A percentile compares a stretch with the other conserved stretches of the same genome.
Evolutionary conservation across 2,888 invertebrate genomes (phyloP).

Genomic region (Scaptomyza cyrtandrae): DNA sequence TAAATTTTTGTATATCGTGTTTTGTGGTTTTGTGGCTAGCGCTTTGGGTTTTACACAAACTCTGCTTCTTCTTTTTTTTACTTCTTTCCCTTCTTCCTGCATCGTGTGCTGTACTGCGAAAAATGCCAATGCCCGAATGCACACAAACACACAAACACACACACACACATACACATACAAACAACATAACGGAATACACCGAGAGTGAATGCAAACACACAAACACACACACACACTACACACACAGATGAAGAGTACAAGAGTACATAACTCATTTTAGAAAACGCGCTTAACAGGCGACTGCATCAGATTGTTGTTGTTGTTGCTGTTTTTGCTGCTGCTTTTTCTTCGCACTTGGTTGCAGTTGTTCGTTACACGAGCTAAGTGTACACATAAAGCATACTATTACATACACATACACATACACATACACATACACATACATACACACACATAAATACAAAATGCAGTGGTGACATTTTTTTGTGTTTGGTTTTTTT

Average conservation of each 20-base stretch:
- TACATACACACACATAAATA: neutral
- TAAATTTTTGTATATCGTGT: slow-evolving; percentile 31
- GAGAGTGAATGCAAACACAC: neutral
- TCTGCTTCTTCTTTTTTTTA: slow-evolving; percentile 23
- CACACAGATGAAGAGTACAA: slow-evolving; percentile 26
- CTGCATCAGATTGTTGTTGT: slow-evolving; percentile 17
- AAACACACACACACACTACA: neutral
- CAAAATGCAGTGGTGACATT: neutral
- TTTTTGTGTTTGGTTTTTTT: too few species aligned
- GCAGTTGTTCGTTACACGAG: slow-evolving; percentile 26
- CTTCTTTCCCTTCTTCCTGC: slow-evolving; percentile 34
- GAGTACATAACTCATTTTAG: slow-evolving; percentile 61
- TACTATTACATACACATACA: neutral
- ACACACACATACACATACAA: slow-evolving; percentile 2
- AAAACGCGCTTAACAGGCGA: slow-evolving; percentile 44
- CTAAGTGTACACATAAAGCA: slow-evolving; percentile 9
- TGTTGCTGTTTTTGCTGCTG: slow-evolving; percentile 12
- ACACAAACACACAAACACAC: slow-evolving; percentile 13
- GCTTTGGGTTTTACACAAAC: slow-evolving; percentile 52
- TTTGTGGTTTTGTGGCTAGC: slow-evolving; percentile 48
- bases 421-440: neutral
- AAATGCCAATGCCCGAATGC: slow-evolving; percentile 64
- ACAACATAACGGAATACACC: neutral
- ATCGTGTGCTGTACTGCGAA: slow-evolving; percentile 9
- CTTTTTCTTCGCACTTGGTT: slow-evolving; percentile 21